Conservation (phyloP, 2,888 invertebrate genomes). For the Ceriagrion tenellum region DNA sequence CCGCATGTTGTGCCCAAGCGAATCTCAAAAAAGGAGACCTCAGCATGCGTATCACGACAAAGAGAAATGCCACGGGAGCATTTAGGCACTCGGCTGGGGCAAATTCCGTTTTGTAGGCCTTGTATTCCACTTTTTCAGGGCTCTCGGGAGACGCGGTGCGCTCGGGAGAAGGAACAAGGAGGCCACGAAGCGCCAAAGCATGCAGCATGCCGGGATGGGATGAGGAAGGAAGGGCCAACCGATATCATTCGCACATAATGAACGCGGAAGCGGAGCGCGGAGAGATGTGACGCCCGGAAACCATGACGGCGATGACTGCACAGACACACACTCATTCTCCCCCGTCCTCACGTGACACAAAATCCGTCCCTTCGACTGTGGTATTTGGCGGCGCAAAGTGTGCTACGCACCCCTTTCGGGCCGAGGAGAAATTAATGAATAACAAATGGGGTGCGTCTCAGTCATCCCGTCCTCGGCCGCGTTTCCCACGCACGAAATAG, state of each 20-base stretch:
- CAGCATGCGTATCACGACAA: neutral
- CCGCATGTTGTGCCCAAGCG: neutral
- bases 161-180: no score
- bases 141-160: neutral
- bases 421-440: no score
- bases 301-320: neutral
- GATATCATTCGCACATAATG: neutral
- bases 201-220: neutral
- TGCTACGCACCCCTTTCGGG: no score
- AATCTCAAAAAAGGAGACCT: neutral
- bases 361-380: no score
- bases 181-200: no score
- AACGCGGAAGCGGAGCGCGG: neutral
- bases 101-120: neutral
- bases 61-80: neutral
- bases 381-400: no score
- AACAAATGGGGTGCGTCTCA: no score
- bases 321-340: neutral
- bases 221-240: neutral
- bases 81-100: neutral
- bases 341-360: no score
- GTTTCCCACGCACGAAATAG: slow-evolving; percentile 28
- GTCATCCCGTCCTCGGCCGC: neutral
- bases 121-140: neutral
- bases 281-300: neutral